Conservation (phyloP, 37 sponge, comb jelly and placozoan genomes). For the Mnemiopsis leidyi region DNA sequence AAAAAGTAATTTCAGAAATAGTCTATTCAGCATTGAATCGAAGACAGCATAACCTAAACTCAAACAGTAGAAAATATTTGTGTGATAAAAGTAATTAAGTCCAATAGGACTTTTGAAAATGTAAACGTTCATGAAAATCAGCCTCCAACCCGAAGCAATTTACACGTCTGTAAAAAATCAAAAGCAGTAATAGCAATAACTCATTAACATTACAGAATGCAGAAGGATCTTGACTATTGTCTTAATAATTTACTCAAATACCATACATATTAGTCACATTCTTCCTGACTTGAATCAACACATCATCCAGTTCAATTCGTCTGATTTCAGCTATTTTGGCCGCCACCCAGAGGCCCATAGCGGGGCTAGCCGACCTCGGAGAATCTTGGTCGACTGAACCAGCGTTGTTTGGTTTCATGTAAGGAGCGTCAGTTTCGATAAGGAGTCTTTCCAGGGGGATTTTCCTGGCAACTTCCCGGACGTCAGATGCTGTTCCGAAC, state of each 20-base stretch:
- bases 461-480: constrained; percentile 63
- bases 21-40: too few species aligned
- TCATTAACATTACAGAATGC: too few species aligned
- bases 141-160: background rate
- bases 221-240: too few species aligned
- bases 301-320: constrained; percentile 23
- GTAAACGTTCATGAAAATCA: too few species aligned
- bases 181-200: too few species aligned
- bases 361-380: background rate
- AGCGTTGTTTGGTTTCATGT: constrained; percentile 72
- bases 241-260: constrained; percentile 34
- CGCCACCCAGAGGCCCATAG: constrained; percentile 41
- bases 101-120: too few species aligned
- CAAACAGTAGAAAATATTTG: too few species aligned
- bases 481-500: constrained; percentile 8
- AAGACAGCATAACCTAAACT: too few species aligned
- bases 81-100: too few species aligned
- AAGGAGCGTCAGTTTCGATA: constrained; percentile 93
- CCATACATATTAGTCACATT: constrained; percentile 53
- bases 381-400: constrained; percentile 20
- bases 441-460: constrained; percentile 77
- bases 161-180: too few species aligned
- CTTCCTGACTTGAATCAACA: constrained; percentile 30
- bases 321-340: constrained; percentile 62
- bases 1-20: too few species aligned